phyloP scores from a whole-genome alignment of 2,888 invertebrate species.

The Drosophila histrio region DNA sequence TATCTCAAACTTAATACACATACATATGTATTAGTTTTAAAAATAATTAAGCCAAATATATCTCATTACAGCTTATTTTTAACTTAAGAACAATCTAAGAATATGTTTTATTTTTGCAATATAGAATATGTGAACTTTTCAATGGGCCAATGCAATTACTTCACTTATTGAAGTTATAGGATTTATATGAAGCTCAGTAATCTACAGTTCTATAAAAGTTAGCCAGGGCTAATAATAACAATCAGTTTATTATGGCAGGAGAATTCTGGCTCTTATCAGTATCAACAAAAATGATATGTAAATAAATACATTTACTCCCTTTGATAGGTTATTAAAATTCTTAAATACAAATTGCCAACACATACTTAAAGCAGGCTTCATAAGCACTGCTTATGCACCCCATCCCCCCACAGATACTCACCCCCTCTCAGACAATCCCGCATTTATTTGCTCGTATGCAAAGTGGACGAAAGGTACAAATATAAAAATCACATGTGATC shows the following conservation, averaged over 20 bases:
- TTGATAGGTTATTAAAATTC: conserved; percentile 3
- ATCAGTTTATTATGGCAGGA: not conserved
- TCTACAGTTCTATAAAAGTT: not conserved
- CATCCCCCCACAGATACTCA: not conserved
- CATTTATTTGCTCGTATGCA: conserved; percentile 60
- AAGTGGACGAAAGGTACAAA: conserved; percentile 70
- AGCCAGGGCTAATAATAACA: not conserved
- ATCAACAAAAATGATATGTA: not conserved
- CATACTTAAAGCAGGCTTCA: not conserved
- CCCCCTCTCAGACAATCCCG: conserved; percentile 2
- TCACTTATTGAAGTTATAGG: too few relatives aligned
- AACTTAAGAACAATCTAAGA: too few relatives aligned
- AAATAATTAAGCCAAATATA: too few relatives aligned
- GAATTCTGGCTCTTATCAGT: not conserved
- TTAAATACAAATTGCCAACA: conserved; percentile 13
- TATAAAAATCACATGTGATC: conserved; percentile 63
- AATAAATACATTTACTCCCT: not conserved
- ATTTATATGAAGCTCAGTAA: too few relatives aligned
- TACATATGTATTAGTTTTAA: too few relatives aligned
- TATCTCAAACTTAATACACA: too few relatives aligned
- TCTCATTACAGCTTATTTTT: too few relatives aligned
- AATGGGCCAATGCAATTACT: too few relatives aligned
- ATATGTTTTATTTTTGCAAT: too few relatives aligned
- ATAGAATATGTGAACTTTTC: too few relatives aligned
- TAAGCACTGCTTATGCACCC: not conserved